phyloP scores from a whole-genome alignment of 1,140 invertebrate species.

The Drosophila novamexicana region DNA sequence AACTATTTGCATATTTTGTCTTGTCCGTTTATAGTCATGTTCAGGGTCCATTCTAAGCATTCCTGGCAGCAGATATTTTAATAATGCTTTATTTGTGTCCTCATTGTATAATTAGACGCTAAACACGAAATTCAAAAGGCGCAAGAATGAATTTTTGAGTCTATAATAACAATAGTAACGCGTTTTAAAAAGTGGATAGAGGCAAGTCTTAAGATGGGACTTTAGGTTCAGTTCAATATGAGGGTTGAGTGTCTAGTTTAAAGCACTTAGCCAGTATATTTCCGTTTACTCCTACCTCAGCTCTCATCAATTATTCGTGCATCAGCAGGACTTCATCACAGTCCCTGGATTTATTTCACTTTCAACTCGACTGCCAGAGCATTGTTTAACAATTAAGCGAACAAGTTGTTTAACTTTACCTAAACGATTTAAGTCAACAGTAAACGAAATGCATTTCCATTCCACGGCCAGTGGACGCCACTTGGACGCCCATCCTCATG shows the following conservation, averaged over 20 bases:
- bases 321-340: conserved; percentile 23
- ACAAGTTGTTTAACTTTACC: conserved; percentile 82
- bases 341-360: conserved; percentile 5
- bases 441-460: conserved; percentile 36
- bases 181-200: too few relatives aligned
- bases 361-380: conserved; percentile 31
- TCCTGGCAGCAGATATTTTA: too few relatives aligned
- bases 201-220: too few relatives aligned
- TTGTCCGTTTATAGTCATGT: too few relatives aligned
- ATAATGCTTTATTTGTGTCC: too few relatives aligned
- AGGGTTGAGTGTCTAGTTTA: background rate
- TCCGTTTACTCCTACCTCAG: background rate
- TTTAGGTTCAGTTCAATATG: too few relatives aligned
- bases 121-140: too few relatives aligned
- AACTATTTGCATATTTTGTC: too few relatives aligned
- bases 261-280: conserved; percentile 3
- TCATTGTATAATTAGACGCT: too few relatives aligned
- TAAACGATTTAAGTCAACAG: conserved; percentile 83
- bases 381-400: conserved; percentile 82
- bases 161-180: too few relatives aligned
- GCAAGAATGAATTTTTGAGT: too few relatives aligned
- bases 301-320: conserved; percentile 36
- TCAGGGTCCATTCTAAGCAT: too few relatives aligned
- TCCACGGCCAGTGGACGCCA: conserved; percentile 9
- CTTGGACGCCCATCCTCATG: background rate